Base-by-base conservation (phyloP, 2,113 vertebrate species). In the Poeciliopsis turrubarensis region DNA sequence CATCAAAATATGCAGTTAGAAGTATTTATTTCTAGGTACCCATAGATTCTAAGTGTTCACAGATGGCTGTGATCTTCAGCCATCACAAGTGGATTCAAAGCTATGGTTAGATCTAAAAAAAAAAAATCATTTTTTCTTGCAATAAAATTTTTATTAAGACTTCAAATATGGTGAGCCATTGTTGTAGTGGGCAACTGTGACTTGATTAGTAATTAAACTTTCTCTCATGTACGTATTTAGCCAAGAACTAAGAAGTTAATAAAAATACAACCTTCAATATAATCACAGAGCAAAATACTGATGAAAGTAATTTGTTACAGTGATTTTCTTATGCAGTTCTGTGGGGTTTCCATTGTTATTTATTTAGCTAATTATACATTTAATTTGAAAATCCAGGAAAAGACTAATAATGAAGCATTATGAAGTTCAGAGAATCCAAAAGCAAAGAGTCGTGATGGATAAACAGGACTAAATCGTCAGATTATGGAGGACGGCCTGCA, bases 401-500 rank as follows among this genome's bases (percentile, higher is more conserved):
- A 72, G 57, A 57, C 31, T 30, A 51, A 12, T n/a, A 32, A 62
- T 26, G 26, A 63, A 44, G 31, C 47, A 60, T 4, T 60, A 60
- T 65, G 73, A 77, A 72, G 60, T 25, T 19, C 15, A 64, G 44
- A 29, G 30, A 65, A 81, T 76, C 19, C 69, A 86, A 78, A 67
- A n/a, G n/a, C 86, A 84, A 77, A 74, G 80, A 77, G 70, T 62
- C 32, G n/a, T n/a, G 69, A 73, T 60, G 64, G 61, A 44, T 65
- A 85, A 89, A 77, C 80, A 44, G 63, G 62, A 62, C 70, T 68
- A 81, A 84, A 88, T 83, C 85, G 83, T 84, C 78, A 90, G 89
- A 92, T 93, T 88, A 91, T 51, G 34, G 82, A 80, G 69, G 75
- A 71, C 82, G 71, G 86, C 75, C 83, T 67, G 80, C 76, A 78